Evolutionary conservation across 2,113 vertebrate genomes (phyloP).

Genomic region (Mohoua ochrocephala): DNA sequence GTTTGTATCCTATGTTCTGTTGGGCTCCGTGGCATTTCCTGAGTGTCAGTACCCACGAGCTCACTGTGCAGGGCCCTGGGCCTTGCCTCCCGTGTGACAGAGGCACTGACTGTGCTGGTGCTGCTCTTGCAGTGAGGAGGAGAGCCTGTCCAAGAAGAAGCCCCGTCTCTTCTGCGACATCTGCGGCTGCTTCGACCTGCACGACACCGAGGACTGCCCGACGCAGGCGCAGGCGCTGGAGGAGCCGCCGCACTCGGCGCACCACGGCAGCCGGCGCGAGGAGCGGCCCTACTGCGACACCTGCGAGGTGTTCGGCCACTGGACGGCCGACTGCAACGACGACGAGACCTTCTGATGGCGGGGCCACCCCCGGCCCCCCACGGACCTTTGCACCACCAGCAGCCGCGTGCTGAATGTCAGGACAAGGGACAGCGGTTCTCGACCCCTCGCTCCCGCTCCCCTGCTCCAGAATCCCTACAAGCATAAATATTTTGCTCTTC

Average conservation of each 20-base stretch:
- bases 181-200: conserved; percentile 96
- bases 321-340: conserved; percentile 89
- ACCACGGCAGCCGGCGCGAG: conserved; percentile 88
- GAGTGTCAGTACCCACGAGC: fast-evolving
- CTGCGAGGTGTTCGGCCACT: conserved; percentile 95
- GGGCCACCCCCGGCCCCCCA: neutral
- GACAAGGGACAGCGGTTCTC: neutral
- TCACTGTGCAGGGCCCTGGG: fast-evolving
- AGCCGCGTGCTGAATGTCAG: neutral
- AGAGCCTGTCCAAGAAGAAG: conserved; percentile 83
- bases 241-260: conserved; percentile 87
- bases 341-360: conserved; percentile 88
- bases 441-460: neutral
- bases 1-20: fast-evolving
- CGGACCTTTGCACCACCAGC: conserved; percentile 29
- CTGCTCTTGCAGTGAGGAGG: conserved; percentile 67
- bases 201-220: conserved; percentile 96
- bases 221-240: conserved; percentile 88
- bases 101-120: neutral
- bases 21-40: neutral
- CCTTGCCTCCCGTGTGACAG: fast-evolving
- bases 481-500: conserved; percentile 39
- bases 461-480: neutral
- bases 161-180: conserved; percentile 97
- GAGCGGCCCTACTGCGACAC: conserved; percentile 93